These are phyloP conservation scores for Pseudomugil tenellus DNA, from an alignment of 2,797 vertebrate species.

Conservation along the genomic window DNA sequence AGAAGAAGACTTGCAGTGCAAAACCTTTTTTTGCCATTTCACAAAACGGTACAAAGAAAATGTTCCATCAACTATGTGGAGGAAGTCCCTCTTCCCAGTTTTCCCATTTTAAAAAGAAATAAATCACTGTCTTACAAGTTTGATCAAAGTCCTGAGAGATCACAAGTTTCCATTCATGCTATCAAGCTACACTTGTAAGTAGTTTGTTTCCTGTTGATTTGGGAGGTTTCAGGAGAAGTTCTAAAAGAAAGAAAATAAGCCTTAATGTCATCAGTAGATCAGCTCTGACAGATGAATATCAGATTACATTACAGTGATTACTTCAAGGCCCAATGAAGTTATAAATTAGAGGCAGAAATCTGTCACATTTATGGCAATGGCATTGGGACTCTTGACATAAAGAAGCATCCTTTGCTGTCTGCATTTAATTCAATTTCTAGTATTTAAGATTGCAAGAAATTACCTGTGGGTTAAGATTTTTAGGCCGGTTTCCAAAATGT, in stretches of 20 bases:
- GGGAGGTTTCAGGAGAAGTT: conserved; percentile 33
- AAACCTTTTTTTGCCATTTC: conserved; percentile 53
- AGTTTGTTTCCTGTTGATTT: conserved; percentile 53
- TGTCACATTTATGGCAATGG: conserved; percentile 50
- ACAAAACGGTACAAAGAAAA: conserved; percentile 59
- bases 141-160: conserved; percentile 31
- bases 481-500: conserved; percentile 17
- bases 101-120: conserved; percentile 42
- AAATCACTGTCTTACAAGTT: conserved; percentile 43
- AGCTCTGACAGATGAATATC: conserved; percentile 53
- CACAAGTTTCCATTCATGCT: conserved; percentile 33
- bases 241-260: conserved; percentile 61
- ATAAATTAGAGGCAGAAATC: conserved; percentile 28
- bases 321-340: conserved; percentile 20
- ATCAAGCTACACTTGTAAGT: conserved; percentile 52
- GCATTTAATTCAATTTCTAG: conserved; percentile 29
- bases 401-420: conserved; percentile 29
- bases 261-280: conserved; percentile 68
- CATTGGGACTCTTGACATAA: conserved; percentile 68
- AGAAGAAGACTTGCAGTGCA: conserved; percentile 64
- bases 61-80: conserved; percentile 54
- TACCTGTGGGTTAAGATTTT: not conserved
- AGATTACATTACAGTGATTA: conserved; percentile 36
- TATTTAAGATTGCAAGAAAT: conserved; percentile 24
- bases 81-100: conserved; percentile 52